Evolutionary conservation across 2,797 vertebrate species (phyloP).

Genomic region (Typhlichthys eigenmanni): DNA sequence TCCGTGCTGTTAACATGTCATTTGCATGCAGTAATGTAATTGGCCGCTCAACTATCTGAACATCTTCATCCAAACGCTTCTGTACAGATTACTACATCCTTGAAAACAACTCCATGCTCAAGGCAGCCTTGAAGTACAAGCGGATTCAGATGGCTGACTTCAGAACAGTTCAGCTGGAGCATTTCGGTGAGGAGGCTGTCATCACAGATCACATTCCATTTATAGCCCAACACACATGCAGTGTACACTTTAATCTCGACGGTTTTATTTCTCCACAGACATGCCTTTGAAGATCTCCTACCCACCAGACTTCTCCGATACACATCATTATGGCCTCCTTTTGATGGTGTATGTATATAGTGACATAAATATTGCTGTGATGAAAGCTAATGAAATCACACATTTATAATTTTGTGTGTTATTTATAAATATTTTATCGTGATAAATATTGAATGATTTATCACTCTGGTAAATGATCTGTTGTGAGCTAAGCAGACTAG

Average conservation of each 20-base stretch:
- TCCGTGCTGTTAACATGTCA: not conserved
- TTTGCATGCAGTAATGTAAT: slow-evolving; percentile 30
- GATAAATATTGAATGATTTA: not conserved
- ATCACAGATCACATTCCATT: no score
- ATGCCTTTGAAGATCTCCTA: slow-evolving; percentile 77
- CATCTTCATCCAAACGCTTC: slow-evolving; percentile 4
- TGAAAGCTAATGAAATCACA: not conserved
- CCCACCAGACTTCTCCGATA: slow-evolving; percentile 79
- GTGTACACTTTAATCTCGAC: not conserved
- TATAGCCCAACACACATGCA: not conserved
- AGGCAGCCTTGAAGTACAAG: slow-evolving; percentile 71
- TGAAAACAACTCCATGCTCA: slow-evolving; percentile 77
- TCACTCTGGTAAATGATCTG: not conserved
- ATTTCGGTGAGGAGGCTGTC: slow-evolving; percentile 69
- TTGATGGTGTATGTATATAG: slow-evolving; percentile 72
- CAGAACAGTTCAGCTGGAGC: slow-evolving; percentile 67
- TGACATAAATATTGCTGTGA: not conserved
- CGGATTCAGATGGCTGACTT: slow-evolving; percentile 73
- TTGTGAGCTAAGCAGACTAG: not conserved
- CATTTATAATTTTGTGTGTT: not conserved
- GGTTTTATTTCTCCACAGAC: slow-evolving; percentile 55
- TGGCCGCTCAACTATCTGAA: not conserved
- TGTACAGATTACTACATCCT: slow-evolving; percentile 76
- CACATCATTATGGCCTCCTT: slow-evolving; percentile 76
- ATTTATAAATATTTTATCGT: not conserved